Evolutionary conservation across 2,113 vertebrate species (phyloP).

Genomic region (Sinocyclocheilus anshuiensis): DNA sequence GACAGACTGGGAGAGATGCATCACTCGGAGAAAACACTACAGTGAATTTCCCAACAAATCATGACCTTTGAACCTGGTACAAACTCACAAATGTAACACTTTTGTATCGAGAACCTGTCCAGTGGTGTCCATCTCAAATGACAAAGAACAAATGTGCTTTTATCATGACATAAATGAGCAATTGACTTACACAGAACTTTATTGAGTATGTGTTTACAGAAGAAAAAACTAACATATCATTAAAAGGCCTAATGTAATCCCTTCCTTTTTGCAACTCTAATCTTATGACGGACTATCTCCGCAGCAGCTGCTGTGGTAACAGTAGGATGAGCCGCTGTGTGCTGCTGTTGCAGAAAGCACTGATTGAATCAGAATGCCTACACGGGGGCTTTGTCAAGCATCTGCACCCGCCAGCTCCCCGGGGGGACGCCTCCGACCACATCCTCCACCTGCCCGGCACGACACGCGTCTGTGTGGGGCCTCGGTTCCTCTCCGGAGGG

Average conservation of each 20-base stretch:
- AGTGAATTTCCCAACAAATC: constrained; percentile 65
- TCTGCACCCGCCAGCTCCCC: constrained; percentile 66
- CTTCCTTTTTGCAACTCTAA: neutral
- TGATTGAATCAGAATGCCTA: constrained; percentile 62
- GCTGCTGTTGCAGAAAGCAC: constrained; percentile 75
- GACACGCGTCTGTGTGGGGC: constrained; percentile 47
- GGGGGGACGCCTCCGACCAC: constrained; percentile 55
- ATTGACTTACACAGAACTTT: neutral
- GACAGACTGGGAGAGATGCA: neutral
- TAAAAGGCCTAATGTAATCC: constrained; percentile 1
- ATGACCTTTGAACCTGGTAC: constrained; percentile 57
- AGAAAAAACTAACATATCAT: neutral
- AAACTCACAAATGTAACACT: constrained; percentile 30
- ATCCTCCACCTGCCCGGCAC: constrained; percentile 45
- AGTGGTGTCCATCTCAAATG: neutral
- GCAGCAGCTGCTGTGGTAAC: constrained; percentile 73
- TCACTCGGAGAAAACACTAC: constrained; percentile 37
- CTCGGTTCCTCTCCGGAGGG: constrained; percentile 17
- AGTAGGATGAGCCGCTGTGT: constrained; percentile 65
- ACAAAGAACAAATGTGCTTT: neutral
- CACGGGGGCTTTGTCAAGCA: constrained; percentile 58
- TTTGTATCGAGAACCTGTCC: neutral
- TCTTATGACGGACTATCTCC: constrained; percentile 24
- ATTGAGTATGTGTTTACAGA: neutral
- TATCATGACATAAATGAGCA: neutral